phyloP scores from a whole-genome alignment of 1,140 invertebrate genomes.

The Pygmarrhopalites habei region DNA sequence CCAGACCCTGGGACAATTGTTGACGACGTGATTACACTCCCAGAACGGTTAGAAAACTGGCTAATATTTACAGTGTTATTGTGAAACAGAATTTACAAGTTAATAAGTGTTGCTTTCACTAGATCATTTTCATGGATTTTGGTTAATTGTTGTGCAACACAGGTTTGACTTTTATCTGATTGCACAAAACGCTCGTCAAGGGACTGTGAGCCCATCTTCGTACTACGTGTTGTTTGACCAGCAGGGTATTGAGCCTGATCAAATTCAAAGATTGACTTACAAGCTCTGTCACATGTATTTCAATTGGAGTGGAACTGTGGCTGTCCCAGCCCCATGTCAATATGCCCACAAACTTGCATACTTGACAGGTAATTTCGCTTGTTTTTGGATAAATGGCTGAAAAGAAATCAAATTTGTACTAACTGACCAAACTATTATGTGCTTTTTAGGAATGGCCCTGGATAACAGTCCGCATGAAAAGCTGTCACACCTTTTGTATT shows the following conservation, averaged over 20 bases:
- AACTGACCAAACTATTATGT: too few species aligned
- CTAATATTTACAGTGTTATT: slow-evolving; percentile 10
- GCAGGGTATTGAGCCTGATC: slow-evolving; percentile 54
- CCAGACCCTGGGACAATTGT: slow-evolving; percentile 55
- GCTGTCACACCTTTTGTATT: not conserved
- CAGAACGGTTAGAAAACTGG: slow-evolving; percentile 44
- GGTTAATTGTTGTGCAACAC: slow-evolving; percentile 41
- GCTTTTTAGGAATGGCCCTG: slow-evolving; percentile 43
- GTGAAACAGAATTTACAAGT: not conserved
- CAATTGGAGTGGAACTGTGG: slow-evolving; percentile 56
- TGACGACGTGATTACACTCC: slow-evolving; percentile 51
- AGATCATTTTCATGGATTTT: not conserved
- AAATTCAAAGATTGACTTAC: slow-evolving; percentile 66
- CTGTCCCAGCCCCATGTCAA: slow-evolving; percentile 78
- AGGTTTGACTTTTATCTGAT: slow-evolving; percentile 78
- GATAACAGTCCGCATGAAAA: not conserved
- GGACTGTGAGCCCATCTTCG: slow-evolving; percentile 71
- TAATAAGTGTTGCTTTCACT: slow-evolving; percentile 1
- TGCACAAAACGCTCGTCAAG: slow-evolving; percentile 65
- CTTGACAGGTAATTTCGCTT: too few species aligned
- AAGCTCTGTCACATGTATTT: slow-evolving; percentile 77
- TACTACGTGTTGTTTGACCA: slow-evolving; percentile 69
- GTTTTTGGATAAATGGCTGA: too few species aligned
- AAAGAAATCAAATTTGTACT: too few species aligned
- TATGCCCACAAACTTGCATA: slow-evolving; percentile 81